Evolutionary conservation across 2,888 invertebrate genomes (phyloP).

Genomic region (Melanotus villosus): DNA sequence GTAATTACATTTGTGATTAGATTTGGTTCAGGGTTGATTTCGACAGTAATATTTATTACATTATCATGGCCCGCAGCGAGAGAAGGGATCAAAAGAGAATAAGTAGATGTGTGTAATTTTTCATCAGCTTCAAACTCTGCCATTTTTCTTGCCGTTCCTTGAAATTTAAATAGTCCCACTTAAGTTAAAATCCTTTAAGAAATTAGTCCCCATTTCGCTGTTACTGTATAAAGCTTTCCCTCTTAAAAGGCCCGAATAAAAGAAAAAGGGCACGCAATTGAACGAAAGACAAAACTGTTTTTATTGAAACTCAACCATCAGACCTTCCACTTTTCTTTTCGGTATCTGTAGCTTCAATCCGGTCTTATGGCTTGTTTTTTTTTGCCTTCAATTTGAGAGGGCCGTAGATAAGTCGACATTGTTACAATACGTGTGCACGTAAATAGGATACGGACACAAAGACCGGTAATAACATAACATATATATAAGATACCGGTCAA

Average conservation of each 20-base stretch:
- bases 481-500: background rate
- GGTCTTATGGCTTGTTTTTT: background rate
- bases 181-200: slow-evolving; percentile 11
- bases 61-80: background rate
- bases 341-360: slow-evolving; percentile 3
- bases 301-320: slow-evolving; percentile 1
- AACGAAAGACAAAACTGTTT: slow-evolving; percentile 9
- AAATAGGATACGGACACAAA: slow-evolving; percentile 13
- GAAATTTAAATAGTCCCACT: slow-evolving; percentile 11
- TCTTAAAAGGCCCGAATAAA: background rate
- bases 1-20: no score
- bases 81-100: background rate
- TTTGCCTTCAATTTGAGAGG: background rate
- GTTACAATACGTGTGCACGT: slow-evolving; percentile 1
- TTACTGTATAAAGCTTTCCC: slow-evolving; percentile 7
- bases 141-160: slow-evolving; percentile 1
- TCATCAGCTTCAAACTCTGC: background rate
- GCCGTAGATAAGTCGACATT: slow-evolving; percentile 1
- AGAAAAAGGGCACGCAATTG: background rate
- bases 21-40: no score
- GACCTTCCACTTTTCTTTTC: background rate
- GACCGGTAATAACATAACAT: slow-evolving; percentile 2
- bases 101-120: background rate
- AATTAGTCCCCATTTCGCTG: slow-evolving; percentile 15
- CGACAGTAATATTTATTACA: no score